Conservation (phyloP, 2,113 vertebrate species). For the Bagarius yarrelli region DNA sequence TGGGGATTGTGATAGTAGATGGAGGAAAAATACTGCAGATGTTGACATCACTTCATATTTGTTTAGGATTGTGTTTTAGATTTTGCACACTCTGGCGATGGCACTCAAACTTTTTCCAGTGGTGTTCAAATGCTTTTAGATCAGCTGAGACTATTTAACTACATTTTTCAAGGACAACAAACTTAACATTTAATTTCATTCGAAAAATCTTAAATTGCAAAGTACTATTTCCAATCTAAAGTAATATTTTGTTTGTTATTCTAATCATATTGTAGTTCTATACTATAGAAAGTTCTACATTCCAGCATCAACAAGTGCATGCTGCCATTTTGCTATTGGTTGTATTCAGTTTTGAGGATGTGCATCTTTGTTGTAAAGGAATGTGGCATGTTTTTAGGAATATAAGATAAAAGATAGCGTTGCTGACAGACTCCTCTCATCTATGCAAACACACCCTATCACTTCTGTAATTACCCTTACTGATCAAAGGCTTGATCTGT, state of each 20-base stretch:
- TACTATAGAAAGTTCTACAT: not conserved
- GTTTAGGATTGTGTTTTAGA: not conserved
- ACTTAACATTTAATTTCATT: not conserved
- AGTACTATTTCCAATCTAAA: too few relatives aligned
- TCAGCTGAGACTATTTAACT: not conserved
- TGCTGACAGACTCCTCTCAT: not conserved
- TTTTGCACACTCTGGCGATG: not conserved
- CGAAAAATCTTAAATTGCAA: too few relatives aligned
- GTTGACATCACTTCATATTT: conserved; percentile 54
- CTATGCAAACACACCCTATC: conserved; percentile 46
- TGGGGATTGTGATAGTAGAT: too few relatives aligned
- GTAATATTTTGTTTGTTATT: too few relatives aligned
- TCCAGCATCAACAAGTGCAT: not conserved
- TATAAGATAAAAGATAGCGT: not conserved
- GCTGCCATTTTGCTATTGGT: not conserved
- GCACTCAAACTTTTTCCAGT: not conserved
- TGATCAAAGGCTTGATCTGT: conserved; percentile 35
- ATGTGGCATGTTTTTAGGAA: not conserved
- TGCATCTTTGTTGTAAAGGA: not conserved
- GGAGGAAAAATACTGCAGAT: too few relatives aligned
- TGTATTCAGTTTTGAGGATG: not conserved
- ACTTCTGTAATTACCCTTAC: conserved; percentile 30
- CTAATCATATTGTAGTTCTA: not conserved
- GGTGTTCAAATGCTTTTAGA: not conserved
- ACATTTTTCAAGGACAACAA: not conserved